Percentiles rank a stretch among this genome's conserved stretches.
Evolutionary conservation across 2,888 invertebrate genomes (phyloP).

Genomic region (Actias luna): DNA sequence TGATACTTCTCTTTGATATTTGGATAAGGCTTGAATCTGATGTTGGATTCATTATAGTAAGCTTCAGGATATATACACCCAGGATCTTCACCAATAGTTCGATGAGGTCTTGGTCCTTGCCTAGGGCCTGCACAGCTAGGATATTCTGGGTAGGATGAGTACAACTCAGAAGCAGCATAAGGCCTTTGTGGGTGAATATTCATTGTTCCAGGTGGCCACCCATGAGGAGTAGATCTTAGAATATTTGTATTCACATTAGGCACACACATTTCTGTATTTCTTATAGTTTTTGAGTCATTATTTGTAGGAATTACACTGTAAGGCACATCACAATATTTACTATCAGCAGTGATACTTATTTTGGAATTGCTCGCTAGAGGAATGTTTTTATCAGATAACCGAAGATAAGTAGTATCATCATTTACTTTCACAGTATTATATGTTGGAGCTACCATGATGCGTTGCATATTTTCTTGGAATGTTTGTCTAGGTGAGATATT

Average conservation of each 20-base stretch:
- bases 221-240: conserved; percentile 49
- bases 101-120: conserved; percentile 53
- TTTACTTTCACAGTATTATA: conserved; percentile 58
- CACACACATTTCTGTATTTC: conserved; percentile 60
- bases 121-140: conserved; percentile 61
- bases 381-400: conserved; percentile 45
- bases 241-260: conserved; percentile 54
- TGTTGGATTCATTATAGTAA: conserved; percentile 62
- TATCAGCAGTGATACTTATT: conserved; percentile 56
- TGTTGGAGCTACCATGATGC: conserved; percentile 71
- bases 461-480: conserved; percentile 79
- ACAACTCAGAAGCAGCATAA: conserved; percentile 62
- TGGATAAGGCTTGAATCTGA: conserved; percentile 72
- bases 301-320: conserved; percentile 61
- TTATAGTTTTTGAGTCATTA: conserved; percentile 66
- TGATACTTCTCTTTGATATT: conserved; percentile 64
- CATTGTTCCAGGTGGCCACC: conserved; percentile 55
- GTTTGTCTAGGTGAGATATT: conserved; percentile 80
- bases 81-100: conserved; percentile 57
- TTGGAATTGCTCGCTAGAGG: conserved; percentile 47
- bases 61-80: conserved; percentile 59
- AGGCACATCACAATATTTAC: conserved; percentile 79
- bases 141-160: conserved; percentile 69
- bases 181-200: conserved; percentile 54
- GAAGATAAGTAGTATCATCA: conserved; percentile 53